These are phyloP conservation scores for Chelonus formosanus DNA, from an alignment of 2,888 invertebrate species.

Conservation along the genomic window DNA sequence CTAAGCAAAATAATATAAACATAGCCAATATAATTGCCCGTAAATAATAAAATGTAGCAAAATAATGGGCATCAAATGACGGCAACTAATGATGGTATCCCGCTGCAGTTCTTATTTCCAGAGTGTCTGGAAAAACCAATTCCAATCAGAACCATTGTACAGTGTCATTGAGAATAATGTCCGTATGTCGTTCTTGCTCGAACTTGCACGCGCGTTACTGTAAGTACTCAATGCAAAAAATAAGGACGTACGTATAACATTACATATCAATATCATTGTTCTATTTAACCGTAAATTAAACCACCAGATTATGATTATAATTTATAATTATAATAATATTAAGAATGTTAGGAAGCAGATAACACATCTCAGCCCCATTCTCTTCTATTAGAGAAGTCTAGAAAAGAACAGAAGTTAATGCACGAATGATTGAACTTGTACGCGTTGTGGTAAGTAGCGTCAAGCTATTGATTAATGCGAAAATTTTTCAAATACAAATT, in stretches of 20 bases:
- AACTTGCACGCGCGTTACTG: constrained; percentile 63
- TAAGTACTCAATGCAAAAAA: constrained; percentile 59
- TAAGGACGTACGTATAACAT: constrained; percentile 64
- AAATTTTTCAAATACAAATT: constrained; percentile 3
- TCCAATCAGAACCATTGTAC: constrained; percentile 64
- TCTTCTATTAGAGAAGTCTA: constrained; percentile 24
- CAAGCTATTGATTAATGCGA: constrained; percentile 15
- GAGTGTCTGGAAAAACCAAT: constrained; percentile 65
- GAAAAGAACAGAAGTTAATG: constrained; percentile 16
- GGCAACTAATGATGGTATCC: constrained; percentile 44
- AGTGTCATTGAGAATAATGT: constrained; percentile 64
- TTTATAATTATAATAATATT: constrained; percentile 13
- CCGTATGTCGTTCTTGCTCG: constrained; percentile 62
- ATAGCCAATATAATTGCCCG: neutral
- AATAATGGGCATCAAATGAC: constrained; percentile 19
- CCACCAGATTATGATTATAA: constrained; percentile 44
- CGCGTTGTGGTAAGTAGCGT: constrained; percentile 47
- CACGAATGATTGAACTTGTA: constrained; percentile 35
- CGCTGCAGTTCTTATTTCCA: constrained; percentile 64
- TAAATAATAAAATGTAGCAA: constrained; percentile 13
- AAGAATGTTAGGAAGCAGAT: constrained; percentile 25
- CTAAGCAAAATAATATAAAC: neutral
- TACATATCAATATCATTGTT: constrained; percentile 56
- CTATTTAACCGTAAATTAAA: constrained; percentile 58
- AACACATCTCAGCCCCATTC: constrained; percentile 16